Conservation (phyloP, 2,797 vertebrate genomes). For the Aldrovandia affinis region DNA sequence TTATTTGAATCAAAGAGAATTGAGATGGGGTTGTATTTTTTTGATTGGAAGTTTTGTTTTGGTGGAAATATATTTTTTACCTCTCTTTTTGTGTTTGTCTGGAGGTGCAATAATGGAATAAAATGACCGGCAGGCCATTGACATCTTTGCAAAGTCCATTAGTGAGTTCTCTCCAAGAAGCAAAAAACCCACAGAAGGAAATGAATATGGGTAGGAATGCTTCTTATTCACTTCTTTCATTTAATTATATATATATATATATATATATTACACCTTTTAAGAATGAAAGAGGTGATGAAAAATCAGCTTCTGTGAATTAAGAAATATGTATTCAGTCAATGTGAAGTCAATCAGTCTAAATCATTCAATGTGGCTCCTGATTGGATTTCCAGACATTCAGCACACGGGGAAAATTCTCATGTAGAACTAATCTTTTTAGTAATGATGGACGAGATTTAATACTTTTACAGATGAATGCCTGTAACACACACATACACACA, state of each 20-base stretch:
- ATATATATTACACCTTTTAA: not conserved
- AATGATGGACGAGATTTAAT: not conserved
- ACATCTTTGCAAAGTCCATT: not conserved
- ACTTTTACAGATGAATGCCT: not conserved
- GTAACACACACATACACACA: not conserved
- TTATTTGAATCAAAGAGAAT: not conserved
- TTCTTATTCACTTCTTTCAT: not conserved
- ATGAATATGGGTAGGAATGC: not conserved
- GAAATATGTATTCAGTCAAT: not conserved
- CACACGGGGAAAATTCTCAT: not conserved
- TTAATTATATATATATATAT: no score
- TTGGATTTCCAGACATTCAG: not conserved
- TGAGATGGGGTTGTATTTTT: not conserved
- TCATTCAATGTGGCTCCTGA: not conserved
- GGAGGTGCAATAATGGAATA: conserved; percentile 25
- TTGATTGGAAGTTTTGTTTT: not conserved
- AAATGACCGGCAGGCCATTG: not conserved
- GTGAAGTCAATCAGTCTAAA: not conserved
- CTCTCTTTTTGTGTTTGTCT: not conserved
- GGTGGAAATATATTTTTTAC: not conserved
- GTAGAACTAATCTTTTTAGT: not conserved
- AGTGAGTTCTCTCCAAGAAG: not conserved
- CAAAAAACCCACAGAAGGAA: not conserved
- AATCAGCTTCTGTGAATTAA: not conserved
- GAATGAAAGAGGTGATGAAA: not conserved